Evolutionary conservation across 2,888 invertebrate species (phyloP), one percentile per base, ranked within the genome.

Genomic region (Prenolepis imparis): DNA sequence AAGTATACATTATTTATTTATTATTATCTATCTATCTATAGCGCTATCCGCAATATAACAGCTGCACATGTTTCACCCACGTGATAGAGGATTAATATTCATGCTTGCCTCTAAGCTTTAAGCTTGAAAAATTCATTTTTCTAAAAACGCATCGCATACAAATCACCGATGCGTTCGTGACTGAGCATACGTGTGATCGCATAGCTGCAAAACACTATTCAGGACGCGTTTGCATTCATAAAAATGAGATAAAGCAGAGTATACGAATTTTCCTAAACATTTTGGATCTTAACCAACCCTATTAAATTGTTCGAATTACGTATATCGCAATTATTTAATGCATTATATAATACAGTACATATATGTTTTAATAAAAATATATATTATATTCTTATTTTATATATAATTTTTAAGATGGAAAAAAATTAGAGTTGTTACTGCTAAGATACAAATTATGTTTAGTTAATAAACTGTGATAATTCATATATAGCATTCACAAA

Each of bases 131-230:
- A 77, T 68, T 36, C 6, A 32, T 55, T 55, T 77, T 18, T 18
- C 52, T 24, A n/a, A 9, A 24, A n/a, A 11, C 11, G n/a, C 55
- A 57, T 68, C 32, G 78, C 78, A 78, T 78, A 59, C 70, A 57
- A 70, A 78, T 78, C 6, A 32, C 15, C 28, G 12, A 68, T 67
- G 28, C 68, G 78, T 57, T 41, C 78, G 78, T 78, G 78, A 78
- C 78, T 21, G 12, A 32, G 72, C 72, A 78, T 78, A 57, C 57
- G 32, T 57, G 55, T 21, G 39, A 18, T 77, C 12, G 24, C 28
- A 21, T 39, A 24, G 9, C 21, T 9, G 41, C 15, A 59, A 80
- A 59, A 24, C 11, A 15, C n/a, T 59, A 72, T 70, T 59, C 72
- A 18, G 44, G 18, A 11, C 59, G 59, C 72, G 44, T 80, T 52